Conservation (phyloP, 2,888 invertebrate species). For the Dilophus febrilis region DNA sequence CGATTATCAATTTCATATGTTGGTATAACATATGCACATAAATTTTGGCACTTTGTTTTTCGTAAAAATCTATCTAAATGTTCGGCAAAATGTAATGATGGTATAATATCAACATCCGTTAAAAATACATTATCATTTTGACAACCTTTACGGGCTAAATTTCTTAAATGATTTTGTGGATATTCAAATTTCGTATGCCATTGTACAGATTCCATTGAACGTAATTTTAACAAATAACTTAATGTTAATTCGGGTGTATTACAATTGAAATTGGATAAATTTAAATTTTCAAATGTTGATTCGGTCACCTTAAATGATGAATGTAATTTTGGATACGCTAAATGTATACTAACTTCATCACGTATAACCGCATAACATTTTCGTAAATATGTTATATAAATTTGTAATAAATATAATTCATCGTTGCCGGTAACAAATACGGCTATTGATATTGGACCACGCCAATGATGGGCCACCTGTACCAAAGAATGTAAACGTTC, state of each 20-base stretch:
- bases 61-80: constrained; percentile 51
- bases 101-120: constrained; percentile 78
- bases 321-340: constrained; percentile 42
- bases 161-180: constrained; percentile 79
- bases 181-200: constrained; percentile 65
- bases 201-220: constrained; percentile 43
- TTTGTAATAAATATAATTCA: constrained; percentile 53
- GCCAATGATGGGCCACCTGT: constrained; percentile 67
- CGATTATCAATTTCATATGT: constrained; percentile 74
- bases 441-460: constrained; percentile 69
- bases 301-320: too few relatives aligned
- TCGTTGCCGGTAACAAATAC: constrained; percentile 63
- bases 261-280: constrained; percentile 38
- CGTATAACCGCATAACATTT: constrained; percentile 55
- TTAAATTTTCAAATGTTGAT: constrained; percentile 19
- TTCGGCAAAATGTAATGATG: constrained; percentile 53
- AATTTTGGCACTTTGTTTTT: constrained; percentile 38
- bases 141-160: constrained; percentile 71
- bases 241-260: constrained; percentile 47
- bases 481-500: constrained; percentile 64
- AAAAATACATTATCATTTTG: constrained; percentile 65
- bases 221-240: constrained; percentile 38
- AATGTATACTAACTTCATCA: constrained; percentile 57
- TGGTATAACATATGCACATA: constrained; percentile 76
- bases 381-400: constrained; percentile 58